Base-by-base conservation (phyloP, 2,113 vertebrate species). In the Candoia aspera region DNA sequence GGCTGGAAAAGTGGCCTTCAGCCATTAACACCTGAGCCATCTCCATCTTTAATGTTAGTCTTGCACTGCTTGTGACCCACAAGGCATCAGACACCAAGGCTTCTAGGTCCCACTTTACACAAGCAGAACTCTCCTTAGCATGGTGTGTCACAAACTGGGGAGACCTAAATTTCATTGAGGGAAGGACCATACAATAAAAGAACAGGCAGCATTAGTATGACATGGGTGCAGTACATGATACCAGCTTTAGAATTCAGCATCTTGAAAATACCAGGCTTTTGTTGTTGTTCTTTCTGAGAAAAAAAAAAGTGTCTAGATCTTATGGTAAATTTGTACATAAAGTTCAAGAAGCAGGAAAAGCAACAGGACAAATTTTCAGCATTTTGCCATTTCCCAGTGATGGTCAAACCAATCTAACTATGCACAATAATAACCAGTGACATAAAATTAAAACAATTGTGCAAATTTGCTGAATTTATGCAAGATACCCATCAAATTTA, bases 1-100 rank as follows among this genome's bases (percentile, higher is more conserved):
- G 26, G 53, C 57, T 60, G 87, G 2, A 91, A 68, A 59, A 15
- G 57, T 23, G 29, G 3, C 0, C 88, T 8, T 93, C 26, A 92
- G 94, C 49, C 62, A 8, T 79, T 84, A 90, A 64, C 85, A 42
- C 92, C 91, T 88, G 85, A 62, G 12, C 92, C 3, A 62, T 24
- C 87, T 13, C 19, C 1, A 0, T 86, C 12, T 46, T 64, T 8
- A 17, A 11, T 23, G 73, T 21, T 49, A 84, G 59, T 58, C 49
- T 29, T 55, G 49, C 49, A 17, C 21, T 54, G 42, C 54, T 46
- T 79, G 24, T 57, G n/a, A 24, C 2, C 59, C n/a, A 29, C 84
- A n/a, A 62, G 19, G 29, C 24, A 90, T 37, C 33, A 29, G 5
- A 60, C 46, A 49, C 5, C 84, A 55, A 1, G 29, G 17, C 17